These are phyloP conservation scores for Trichonephila inaurata DNA, from an alignment of 1,140 invertebrate species.

Conservation along the genomic window DNA sequence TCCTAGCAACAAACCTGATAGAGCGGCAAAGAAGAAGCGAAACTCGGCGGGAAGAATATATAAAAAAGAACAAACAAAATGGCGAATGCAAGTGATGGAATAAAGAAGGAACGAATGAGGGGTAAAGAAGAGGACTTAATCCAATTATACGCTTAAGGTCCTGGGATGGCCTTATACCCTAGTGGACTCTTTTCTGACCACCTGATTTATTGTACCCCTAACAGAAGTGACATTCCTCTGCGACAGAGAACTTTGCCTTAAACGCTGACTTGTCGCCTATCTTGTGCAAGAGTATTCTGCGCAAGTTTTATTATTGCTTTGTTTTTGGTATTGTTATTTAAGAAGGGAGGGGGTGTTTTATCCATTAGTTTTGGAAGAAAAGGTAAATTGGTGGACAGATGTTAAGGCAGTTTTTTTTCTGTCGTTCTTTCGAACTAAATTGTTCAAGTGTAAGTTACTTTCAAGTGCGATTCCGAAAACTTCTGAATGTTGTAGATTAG, in stretches of 20 bases:
- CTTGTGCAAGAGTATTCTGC: background rate
- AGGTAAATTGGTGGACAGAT: background rate
- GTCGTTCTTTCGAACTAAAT: background rate
- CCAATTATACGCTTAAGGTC: constrained; percentile 73
- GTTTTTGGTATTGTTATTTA: background rate
- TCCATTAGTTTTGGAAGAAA: constrained; percentile 3
- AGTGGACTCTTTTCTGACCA: constrained; percentile 69
- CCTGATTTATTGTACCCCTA: constrained; percentile 66
- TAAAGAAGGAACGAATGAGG: constrained; percentile 55
- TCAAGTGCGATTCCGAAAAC: background rate
- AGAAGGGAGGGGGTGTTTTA: background rate
- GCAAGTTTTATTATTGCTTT: constrained; percentile 18
- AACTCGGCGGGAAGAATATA: constrained; percentile 10
- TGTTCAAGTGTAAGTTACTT: background rate
- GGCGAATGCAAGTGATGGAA: constrained; percentile 51
- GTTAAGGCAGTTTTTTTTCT: background rate
- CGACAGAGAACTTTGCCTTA: constrained; percentile 53
- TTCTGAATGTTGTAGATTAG: too few relatives aligned
- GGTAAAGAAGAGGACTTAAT: constrained; percentile 65
- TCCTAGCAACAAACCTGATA: constrained; percentile 54
- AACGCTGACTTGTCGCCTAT: constrained; percentile 60
- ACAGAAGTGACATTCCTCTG: constrained; percentile 65
- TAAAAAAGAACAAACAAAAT: constrained; percentile 6
- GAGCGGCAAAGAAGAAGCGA: constrained; percentile 40
- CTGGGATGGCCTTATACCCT: constrained; percentile 40